phyloP scores from a whole-genome alignment of 2,113 vertebrate genomes.

The Prietella phreatophila region DNA sequence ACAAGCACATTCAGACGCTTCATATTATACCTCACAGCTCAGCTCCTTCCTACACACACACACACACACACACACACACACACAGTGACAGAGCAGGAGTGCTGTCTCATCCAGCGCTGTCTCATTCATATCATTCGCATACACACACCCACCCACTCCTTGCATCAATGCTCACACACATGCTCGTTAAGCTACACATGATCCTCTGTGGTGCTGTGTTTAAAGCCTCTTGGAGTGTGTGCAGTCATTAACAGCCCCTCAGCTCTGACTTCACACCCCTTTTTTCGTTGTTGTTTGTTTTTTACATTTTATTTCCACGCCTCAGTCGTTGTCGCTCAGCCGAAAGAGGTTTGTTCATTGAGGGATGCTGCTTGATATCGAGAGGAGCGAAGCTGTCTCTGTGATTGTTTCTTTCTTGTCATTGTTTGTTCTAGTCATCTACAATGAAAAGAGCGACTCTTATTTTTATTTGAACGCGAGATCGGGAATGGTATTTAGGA shows the following conservation, averaged over 20 bases:
- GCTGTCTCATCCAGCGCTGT: neutral
- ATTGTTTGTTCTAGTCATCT: neutral
- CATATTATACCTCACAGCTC: neutral
- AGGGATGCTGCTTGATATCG: neutral
- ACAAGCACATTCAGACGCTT: neutral
- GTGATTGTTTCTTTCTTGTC: neutral
- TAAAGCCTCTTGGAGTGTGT: neutral
- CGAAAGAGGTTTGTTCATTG: neutral
- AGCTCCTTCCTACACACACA: neutral
- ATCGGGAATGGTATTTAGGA: conserved; percentile 10
- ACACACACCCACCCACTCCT: neutral
- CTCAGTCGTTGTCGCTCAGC: neutral
- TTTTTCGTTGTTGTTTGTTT: no score
- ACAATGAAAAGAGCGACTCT: neutral
- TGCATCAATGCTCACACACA: conserved; percentile 1
- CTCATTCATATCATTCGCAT: neutral
- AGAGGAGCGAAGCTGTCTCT: neutral
- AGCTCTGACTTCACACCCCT: conserved; percentile 31
- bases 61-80: conserved; percentile 22
- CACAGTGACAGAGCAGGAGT: neutral
- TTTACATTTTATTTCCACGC: conserved; percentile 36
- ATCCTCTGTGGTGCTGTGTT: neutral
- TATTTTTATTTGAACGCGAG: neutral
- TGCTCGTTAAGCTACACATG: neutral
- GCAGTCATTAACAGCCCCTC: conserved; percentile 26